Base-by-base conservation (phyloP, 2,888 invertebrate genomes). In the Xestia xanthographa region DNA sequence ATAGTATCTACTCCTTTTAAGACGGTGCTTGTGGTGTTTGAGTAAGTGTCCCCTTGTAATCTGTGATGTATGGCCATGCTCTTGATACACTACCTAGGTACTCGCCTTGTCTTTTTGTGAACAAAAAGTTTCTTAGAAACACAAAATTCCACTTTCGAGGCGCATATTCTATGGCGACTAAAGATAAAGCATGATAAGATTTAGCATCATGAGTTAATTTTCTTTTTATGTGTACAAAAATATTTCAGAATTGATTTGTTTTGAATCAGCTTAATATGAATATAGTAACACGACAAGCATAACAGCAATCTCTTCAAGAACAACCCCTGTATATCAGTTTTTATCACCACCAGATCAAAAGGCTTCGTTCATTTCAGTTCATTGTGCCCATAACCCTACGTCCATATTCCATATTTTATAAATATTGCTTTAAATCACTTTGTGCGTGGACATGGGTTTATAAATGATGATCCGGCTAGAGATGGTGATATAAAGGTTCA, bases 401-500 rank as follows among this genome's bases (percentile, higher is more conserved):
- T 53, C 65, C 62, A 73, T 80, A 75, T 72, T 83, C 86, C 79
- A 88, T 89, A 90, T 90, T 88, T 89, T 87, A 90, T 77, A 75
- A 82, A 82, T 79, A 84, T 80, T 87, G 86, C 82, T 83, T 88
- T 92, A 92, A 91, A 92, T 92, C 89, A 86, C 80, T 84, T 84
- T 84, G 82, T 85, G 84, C 84, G 77, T 85, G 86, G 87, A 90
- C 89, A 85, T 79, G 84, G 87, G 87, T 90, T 90, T 92, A 94
- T 94, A 93, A 93, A 94, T 92, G 91, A 92, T 90, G 92, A 92
- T 92, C 90, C 88, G 90, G 89, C 88, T 85, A 86, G 86, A 87
- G 86, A 84, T 92, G 92, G 94, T 94, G 93, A 93, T 94, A 93
- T 92, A 93, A 92, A 91, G 87, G 93, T 94, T 94, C 92, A 93